Conservation (phyloP, 2,888 invertebrate species). For the Synanthedon tipuliformis region DNA sequence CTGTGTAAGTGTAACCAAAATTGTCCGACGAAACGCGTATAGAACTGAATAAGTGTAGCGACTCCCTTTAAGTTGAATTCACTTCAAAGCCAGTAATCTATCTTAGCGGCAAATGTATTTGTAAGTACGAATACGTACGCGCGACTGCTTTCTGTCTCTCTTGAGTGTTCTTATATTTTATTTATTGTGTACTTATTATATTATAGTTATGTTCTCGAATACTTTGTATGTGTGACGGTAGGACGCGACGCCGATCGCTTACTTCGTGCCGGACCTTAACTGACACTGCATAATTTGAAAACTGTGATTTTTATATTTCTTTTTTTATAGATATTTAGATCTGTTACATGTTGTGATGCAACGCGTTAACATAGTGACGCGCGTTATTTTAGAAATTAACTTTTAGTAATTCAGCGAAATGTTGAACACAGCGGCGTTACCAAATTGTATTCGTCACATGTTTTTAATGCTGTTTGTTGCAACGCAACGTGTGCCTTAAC, state of each 20-base stretch:
- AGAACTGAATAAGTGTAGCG: neutral
- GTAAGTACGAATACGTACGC: conserved; percentile 44
- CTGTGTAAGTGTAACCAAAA: too few species aligned
- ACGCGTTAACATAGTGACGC: conserved; percentile 30
- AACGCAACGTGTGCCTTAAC: conserved; percentile 34
- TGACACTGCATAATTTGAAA: conserved; percentile 68
- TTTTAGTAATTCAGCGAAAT: conserved; percentile 17
- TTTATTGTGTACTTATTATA: conserved; percentile 61
- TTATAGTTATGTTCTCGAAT: conserved; percentile 43
- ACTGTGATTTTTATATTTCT: conserved; percentile 68
- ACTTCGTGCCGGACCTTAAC: conserved; percentile 61
- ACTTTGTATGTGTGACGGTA: conserved; percentile 42
- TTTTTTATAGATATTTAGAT: conserved; percentile 57
- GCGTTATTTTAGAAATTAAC: conserved; percentile 13
- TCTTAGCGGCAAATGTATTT: conserved; percentile 24
- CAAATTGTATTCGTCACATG: conserved; percentile 25
- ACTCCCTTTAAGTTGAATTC: neutral
- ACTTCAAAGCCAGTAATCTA: neutral
- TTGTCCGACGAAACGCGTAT: too few species aligned
- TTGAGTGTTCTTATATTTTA: conserved; percentile 47
- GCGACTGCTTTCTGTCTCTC: conserved; percentile 63
- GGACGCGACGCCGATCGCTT: conserved; percentile 44
- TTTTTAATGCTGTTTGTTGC: conserved; percentile 30
- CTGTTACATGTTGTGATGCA: conserved; percentile 65
- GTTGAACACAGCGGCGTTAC: conserved; percentile 29